A percentile compares a stretch with the other conserved stretches of the same genome.
Evolutionary conservation across 2,113 vertebrate species (phyloP).

Genomic region (Columba livia): DNA sequence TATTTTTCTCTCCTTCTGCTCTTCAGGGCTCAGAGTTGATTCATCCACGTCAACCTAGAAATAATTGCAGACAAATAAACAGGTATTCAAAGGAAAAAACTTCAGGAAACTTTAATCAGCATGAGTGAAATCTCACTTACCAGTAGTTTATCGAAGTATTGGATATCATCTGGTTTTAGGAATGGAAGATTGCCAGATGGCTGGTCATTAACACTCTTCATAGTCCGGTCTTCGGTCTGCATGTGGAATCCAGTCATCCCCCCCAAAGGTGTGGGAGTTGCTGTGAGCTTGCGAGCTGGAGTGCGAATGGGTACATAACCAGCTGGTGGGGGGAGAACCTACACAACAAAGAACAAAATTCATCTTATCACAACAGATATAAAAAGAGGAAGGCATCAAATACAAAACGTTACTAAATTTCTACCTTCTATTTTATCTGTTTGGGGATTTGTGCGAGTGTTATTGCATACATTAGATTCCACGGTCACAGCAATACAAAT

Average conservation of each 20-base stretch:
- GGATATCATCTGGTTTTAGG: constrained; percentile 98
- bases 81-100: background rate
- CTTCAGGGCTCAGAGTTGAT: constrained; percentile 96
- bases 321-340: constrained; percentile 96
- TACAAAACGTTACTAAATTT: background rate
- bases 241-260: constrained; percentile 99
- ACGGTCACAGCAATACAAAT: background rate
- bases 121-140: constrained; percentile 67
- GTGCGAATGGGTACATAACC: constrained; percentile 98
- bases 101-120: background rate
- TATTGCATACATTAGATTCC: background rate
- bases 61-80: background rate
- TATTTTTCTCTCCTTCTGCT: constrained; percentile 98
- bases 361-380: background rate
- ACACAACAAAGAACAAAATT: background rate
- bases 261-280: constrained; percentile 95
- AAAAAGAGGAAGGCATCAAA: background rate
- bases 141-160: constrained; percentile 98
- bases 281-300: constrained; percentile 93
- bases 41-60: constrained; percentile 97
- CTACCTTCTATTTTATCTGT: background rate
- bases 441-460: background rate
- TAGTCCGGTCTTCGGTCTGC: constrained; percentile 93
- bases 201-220: constrained; percentile 96
- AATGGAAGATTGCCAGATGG: constrained; percentile 98